These are phyloP conservation scores for Galendromus occidentalis DNA, from an alignment of 1,140 invertebrate species.

Conservation along the genomic window DNA sequence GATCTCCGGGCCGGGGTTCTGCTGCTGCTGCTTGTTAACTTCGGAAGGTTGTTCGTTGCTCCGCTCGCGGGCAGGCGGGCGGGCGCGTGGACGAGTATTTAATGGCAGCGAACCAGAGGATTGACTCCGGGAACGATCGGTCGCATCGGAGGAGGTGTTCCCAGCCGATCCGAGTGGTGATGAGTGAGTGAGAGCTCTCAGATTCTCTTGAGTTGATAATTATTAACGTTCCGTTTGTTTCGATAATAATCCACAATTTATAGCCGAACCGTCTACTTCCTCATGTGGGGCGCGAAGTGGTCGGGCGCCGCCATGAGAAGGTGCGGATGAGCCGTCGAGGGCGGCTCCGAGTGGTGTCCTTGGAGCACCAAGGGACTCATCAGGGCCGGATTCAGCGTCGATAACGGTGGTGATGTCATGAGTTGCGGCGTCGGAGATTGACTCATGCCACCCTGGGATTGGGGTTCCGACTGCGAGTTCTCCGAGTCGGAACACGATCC, in stretches of 20 bases:
- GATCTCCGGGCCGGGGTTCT: too few relatives aligned
- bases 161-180: background rate
- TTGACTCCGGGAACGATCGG: background rate
- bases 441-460: conserved; percentile 1
- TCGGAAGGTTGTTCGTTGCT: too few relatives aligned
- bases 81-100: too few relatives aligned
- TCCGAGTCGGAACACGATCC: conserved; percentile 51
- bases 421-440: background rate
- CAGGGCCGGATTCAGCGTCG: background rate
- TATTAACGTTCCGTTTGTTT: too few relatives aligned
- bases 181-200: too few relatives aligned
- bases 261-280: background rate
- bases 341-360: conserved; percentile 8
- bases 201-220: too few relatives aligned
- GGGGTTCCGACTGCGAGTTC: conserved; percentile 40
- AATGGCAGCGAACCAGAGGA: background rate
- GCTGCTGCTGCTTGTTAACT: too few relatives aligned
- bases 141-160: background rate
- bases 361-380: background rate
- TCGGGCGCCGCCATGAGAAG: conserved; percentile 8
- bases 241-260: too few relatives aligned
- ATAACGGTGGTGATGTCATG: background rate
- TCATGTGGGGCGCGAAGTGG: conserved; percentile 8
- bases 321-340: background rate
- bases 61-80: too few relatives aligned